These are phyloP conservation scores for Cactoblastis cactorum DNA, from an alignment of 2,888 invertebrate species.

Conservation along the genomic window DNA sequence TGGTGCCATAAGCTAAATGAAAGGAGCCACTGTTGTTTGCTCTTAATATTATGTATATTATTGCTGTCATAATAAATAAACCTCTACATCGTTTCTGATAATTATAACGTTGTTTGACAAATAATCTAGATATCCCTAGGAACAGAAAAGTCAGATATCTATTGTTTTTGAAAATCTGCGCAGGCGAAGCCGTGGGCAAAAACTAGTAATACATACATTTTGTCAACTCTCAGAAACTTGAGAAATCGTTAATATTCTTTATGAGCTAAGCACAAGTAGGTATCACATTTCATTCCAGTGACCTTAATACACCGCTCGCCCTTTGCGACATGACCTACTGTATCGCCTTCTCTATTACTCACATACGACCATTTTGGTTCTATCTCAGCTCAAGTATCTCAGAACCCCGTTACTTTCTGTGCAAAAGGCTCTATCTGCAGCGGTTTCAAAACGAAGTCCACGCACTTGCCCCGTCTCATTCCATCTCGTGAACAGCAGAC, in stretches of 20 bases:
- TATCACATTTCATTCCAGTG: constrained; percentile 25
- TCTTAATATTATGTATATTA: no score
- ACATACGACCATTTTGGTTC: constrained; percentile 41
- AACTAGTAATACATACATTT: no score
- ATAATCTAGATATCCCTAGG: no score
- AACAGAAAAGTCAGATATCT: no score
- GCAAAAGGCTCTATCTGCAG: constrained; percentile 76
- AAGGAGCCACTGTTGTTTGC: no score
- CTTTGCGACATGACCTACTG: constrained; percentile 57
- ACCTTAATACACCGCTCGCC: constrained; percentile 32
- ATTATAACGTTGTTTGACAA: no score
- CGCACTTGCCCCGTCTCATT: constrained; percentile 35
- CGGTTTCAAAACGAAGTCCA: constrained; percentile 25
- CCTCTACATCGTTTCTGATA: no score
- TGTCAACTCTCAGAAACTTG: not conserved
- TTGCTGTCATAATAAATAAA: no score
- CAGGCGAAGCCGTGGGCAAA: no score
- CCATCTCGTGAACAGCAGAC: constrained; percentile 15
- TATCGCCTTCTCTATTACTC: constrained; percentile 43
- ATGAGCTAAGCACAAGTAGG: constrained; percentile 1
- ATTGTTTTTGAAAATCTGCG: no score
- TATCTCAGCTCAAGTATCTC: constrained; percentile 70
- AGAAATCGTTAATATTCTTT: not conserved
- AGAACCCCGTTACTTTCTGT: constrained; percentile 77
- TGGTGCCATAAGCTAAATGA: no score